Evolutionary conservation across 1,140 invertebrate genomes (phyloP), one percentile per base, ranked within the genome.

Genomic region (Wiebesia pumilae): DNA sequence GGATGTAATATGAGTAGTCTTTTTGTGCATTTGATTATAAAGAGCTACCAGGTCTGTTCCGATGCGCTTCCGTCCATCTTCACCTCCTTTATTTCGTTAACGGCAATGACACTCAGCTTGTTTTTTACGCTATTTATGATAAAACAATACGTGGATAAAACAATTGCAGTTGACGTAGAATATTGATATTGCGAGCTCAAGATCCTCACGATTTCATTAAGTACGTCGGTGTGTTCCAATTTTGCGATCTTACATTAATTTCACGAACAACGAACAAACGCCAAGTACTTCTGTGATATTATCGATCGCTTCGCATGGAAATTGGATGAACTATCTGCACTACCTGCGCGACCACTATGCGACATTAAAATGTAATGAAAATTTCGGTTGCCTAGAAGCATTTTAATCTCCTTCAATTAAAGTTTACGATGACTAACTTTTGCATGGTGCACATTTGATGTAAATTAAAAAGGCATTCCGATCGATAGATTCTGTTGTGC

Each of bases 11-110:
- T 51, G 10, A 73, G 47, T 78, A 67, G 33, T 75, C 81, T 85
- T 81, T 85, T 81, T 35, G n/a, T 82, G 40, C 35, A 84, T 65
- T 81, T 75, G 77, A 62, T 81, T 82, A 86, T 77, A 67, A 77
- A 77, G 80, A 38, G 38, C 7, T 3, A 43, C 19, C 40, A 16
- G 4, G 35, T 24, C 21, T 24, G 58, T 4, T 14, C 58, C 4
- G 24, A 27, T 27, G 3, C 27, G 24, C 24, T 62, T 62, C 58
- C 43, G 43, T 47, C 14, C 43, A 47, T 47, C 43, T 47, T 47
- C 43, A 14, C 43, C 14, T 47, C 43, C 58, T 62, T 27, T 14
- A 62, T 62, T 62, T 62, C 24, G 58, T 62, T 14, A 24, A 4
- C 10, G 14, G 12, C 51, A 54, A 54, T 16, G 10, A 62, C 58